Base-by-base conservation (phyloP, 2,113 vertebrate genomes). In the Pycnonotus jocosus region DNA sequence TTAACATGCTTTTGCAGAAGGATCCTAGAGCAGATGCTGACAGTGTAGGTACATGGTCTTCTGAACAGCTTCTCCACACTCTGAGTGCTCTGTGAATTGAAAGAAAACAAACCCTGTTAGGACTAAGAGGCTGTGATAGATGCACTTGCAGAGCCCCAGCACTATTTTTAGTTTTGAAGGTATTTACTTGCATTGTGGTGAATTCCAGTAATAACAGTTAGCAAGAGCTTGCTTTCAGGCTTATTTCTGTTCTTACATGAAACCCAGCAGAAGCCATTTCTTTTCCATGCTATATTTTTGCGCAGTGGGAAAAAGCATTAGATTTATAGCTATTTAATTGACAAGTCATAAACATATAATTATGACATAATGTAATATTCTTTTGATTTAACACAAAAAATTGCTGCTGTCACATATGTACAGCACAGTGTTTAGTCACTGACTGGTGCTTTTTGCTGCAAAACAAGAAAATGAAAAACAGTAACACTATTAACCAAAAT, bases 161-260 rank as follows among this genome's bases (percentile, higher is more conserved):
- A 8, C 61, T 92, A 80, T 76, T 93, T 91, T 96, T 91, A 88
- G 93, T 88, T 91, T 48, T 92, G 74, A 74, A 47, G 91, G 53
- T 87, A 73, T 83, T 89, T 71, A 88, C 79, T 94, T 92, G 92
- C 90, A 93, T 90, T 88, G 86, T 91, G 69, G 60, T 88, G 85
- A 88, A 92, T 95, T 95, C 88, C 86, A 91, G 77, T 78, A 96
- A 90, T 79, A 84, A 80, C 47, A 64, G 76, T 81, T 80, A 81
- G 72, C 73, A 71, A 93, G 73, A 47, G 70, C 71, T 81, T 87
- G 61, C 86, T 95, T 94, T 95, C 93, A 88, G 84, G 54, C 88
- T 92, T 91, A 57, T 89, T 94, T 93, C 81, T 95, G 68, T 79
- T 95, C 84, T 83, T 74, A 33, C 33, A 35, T 42, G 74, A 87